Evolutionary conservation across 1,140 invertebrate species (phyloP), one percentile per base, ranked within the genome.

Genomic region (Penaeus japonicus): DNA sequence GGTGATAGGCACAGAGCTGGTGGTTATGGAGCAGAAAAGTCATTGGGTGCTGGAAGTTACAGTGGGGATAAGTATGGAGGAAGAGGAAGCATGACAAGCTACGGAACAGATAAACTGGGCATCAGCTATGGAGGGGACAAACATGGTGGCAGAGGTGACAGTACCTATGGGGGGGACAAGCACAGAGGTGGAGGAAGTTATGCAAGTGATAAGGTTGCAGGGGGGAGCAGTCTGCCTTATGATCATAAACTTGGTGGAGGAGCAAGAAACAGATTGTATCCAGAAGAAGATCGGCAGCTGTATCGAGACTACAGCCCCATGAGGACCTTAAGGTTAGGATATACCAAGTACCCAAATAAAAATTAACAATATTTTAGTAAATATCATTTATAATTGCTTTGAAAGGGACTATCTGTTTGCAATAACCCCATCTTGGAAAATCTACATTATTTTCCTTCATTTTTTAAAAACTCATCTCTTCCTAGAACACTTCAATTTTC

Each of bases 301-400:
- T 88, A 88, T 47, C 70, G 62, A 27, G 65, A 83, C 70, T 88
- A 88, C 80, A 59, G 65, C 20, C 30, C 87, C 30, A 32, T 53
- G 30, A 65, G 70, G 22, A 77, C 65, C 57, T 30, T 53, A 80
- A 88, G 87, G 84, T 85, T 73, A 73, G 70, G 20, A 17, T 10
- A 30, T 10, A 18, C 24, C 10, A 7, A 47, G 47, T 47, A 47
- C 47, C 0, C 10, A 7, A 39, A 7, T 7, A 15, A 15, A 47
- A 10, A n/a, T n/a, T 7, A 7, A 1, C 10, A 7, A 7, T 0
- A 12, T 47, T 47, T 0, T 47, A 47, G 47, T n/a, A 47, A 15
- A 4, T 47, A 12, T 47, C 15, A 47, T 47, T 1, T 47, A 47
- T 47, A 12, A 47, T 47, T 12, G 12, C 5, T 47, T 47, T 47